phyloP scores from a whole-genome alignment of 1,140 invertebrate genomes.

The Probaryconus sp. region DNA sequence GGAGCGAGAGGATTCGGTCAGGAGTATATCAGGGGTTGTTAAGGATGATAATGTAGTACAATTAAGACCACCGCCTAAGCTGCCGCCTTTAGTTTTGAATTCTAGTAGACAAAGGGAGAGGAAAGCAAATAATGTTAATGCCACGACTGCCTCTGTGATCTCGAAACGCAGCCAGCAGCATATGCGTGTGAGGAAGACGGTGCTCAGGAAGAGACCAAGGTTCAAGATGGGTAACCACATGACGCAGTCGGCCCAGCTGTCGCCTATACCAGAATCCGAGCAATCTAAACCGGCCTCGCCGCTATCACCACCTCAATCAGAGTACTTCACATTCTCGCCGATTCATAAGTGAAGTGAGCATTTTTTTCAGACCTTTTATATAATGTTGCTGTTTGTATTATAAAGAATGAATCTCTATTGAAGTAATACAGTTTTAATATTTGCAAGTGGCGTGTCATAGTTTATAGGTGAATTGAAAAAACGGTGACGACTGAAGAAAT shows the following conservation, averaged over 20 bases:
- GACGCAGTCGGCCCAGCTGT: conserved; percentile 79
- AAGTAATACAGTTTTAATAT: too few species aligned
- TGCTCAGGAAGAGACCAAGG: conserved; percentile 69
- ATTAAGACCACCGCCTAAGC: conserved; percentile 58
- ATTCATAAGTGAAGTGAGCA: conserved; percentile 24
- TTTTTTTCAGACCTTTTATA: conserved; percentile 1
- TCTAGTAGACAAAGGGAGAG: conserved; percentile 75
- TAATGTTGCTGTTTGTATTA: neutral
- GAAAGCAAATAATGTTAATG: conserved; percentile 64
- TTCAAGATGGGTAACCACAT: conserved; percentile 74
- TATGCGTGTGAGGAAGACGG: conserved; percentile 63
- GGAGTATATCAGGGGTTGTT: conserved; percentile 26
- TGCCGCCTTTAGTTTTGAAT: conserved; percentile 77
- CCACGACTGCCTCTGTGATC: conserved; percentile 48
- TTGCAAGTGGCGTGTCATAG: too few species aligned
- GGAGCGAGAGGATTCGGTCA: conserved; percentile 50
- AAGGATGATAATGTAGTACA: conserved; percentile 17
- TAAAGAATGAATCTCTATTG: neutral
- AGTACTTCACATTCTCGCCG: conserved; percentile 69
- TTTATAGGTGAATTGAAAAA: too few species aligned
- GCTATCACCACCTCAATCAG: conserved; percentile 75
- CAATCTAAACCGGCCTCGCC: conserved; percentile 85
- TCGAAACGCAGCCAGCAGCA: conserved; percentile 65
- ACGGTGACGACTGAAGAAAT: too few species aligned
- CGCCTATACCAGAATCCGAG: conserved; percentile 86